These are phyloP conservation scores for Lycorma delicatula DNA, from an alignment of 1,140 invertebrate species.

Conservation along the genomic window DNA sequence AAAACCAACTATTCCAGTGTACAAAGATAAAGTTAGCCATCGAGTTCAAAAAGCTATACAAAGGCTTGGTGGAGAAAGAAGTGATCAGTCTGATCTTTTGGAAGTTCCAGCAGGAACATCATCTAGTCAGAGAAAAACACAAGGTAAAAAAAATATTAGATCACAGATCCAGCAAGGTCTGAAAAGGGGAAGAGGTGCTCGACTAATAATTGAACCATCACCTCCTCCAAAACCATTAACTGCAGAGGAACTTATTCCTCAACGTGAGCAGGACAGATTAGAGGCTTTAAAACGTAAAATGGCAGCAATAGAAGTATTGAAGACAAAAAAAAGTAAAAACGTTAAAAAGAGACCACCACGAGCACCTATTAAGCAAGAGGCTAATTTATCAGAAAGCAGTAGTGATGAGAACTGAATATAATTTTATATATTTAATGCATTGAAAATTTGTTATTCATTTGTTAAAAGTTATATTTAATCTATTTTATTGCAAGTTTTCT, in stretches of 20 bases:
- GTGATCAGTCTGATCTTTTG: constrained; percentile 5
- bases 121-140: constrained; percentile 7
- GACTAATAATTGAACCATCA: neutral
- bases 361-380: constrained; percentile 40
- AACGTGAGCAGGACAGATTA: constrained; percentile 56
- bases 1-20: constrained; percentile 32
- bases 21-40: constrained; percentile 59
- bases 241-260: constrained; percentile 55
- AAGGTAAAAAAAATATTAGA: constrained; percentile 5
- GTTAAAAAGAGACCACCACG: constrained; percentile 41
- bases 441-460: no score
- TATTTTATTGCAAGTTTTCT: no score
- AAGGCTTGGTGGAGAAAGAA: constrained; percentile 40
- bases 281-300: constrained; percentile 56
- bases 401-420: no score
- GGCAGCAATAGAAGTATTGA: constrained; percentile 64
- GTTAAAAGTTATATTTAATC: no score
- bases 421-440: no score
- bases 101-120: no score
- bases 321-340: constrained; percentile 51
- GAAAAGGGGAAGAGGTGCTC: constrained; percentile 28
- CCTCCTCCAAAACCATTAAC: neutral
- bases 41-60: constrained; percentile 63
- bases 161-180: constrained; percentile 18
- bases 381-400: constrained; percentile 54